Evolutionary conservation across 2,888 invertebrate genomes (phyloP), one percentile per base, ranked within the genome.

Genomic region (Cordilura impudica): DNA sequence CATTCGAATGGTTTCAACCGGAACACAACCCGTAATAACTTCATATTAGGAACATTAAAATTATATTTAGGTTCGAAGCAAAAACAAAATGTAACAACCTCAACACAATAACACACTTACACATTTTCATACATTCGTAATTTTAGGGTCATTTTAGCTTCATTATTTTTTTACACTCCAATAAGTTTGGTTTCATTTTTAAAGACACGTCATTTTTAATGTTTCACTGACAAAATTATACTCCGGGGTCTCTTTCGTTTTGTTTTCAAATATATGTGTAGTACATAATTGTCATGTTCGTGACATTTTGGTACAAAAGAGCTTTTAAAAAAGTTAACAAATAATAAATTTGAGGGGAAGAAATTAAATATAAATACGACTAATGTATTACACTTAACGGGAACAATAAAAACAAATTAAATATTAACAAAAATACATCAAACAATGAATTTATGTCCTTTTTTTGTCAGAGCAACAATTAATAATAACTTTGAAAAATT

Each of bases 91-190:
- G 12, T 1, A 19, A 23, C 7, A 12, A 29, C 5, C 1, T 26
- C n/a, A 39, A 39, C 35, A 23, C 16, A 31, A 45, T 14, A 51
- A 29, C 0, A 51, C 2, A 23, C 14, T 2, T 7, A 14, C 7
- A 8, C 1, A 58, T 23, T 18, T 43, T 8, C 29, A 72, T 7
- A 65, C 56, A 65, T 56, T 8, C 63, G 63, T 2, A 72, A 49
- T 54, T 56, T 63, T n/a, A 10, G 31, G 45, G 31, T 54, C 16
- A 45, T 45, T 63, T 54, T 53, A 47, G 21, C 45, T 5, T 54
- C 45, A 26, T 31, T 61, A 54, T 71, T 54, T 16, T 47, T 63
- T 51, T 23, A 63, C 54, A 31, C 45, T 35, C 31, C 16, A 71
- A 47, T 16, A 23, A 39, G 23, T n/a, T 35, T 54, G 47, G 53